Evolutionary conservation across 2,888 invertebrate genomes (phyloP).

Genomic region (Trichogramma dendrolimi): DNA sequence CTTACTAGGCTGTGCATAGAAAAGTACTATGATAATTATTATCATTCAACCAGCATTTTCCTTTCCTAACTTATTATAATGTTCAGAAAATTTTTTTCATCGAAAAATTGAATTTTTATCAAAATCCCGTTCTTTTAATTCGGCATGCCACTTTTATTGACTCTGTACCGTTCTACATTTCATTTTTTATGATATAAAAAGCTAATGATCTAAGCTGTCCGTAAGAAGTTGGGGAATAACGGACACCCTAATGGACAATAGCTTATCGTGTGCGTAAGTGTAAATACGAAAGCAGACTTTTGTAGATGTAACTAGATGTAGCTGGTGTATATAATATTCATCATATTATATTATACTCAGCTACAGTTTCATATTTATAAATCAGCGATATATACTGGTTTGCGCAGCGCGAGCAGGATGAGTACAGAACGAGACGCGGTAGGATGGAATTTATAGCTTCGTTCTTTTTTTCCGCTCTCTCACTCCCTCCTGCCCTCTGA

Average conservation of each 20-base stretch:
- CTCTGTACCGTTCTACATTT: too few relatives aligned
- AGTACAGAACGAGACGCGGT: slow-evolving; percentile 44
- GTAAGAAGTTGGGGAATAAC: background rate
- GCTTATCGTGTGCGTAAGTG: slow-evolving; percentile 14
- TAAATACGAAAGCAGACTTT: slow-evolving; percentile 42
- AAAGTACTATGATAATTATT: too few relatives aligned
- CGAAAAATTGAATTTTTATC: too few relatives aligned
- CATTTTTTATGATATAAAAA: too few relatives aligned
- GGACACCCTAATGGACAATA: background rate
- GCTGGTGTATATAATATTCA: too few relatives aligned
- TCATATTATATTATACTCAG: slow-evolving; percentile 48
- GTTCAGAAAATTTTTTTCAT: too few relatives aligned
- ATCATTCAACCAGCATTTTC: too few relatives aligned
- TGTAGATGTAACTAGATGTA: slow-evolving; percentile 35
- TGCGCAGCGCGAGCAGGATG: slow-evolving; percentile 38
- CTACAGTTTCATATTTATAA: slow-evolving; percentile 54
- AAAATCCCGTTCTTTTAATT: too few relatives aligned
- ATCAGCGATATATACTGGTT: slow-evolving; percentile 50
- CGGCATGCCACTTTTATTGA: too few relatives aligned
- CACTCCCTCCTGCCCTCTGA: slow-evolving; percentile 15
- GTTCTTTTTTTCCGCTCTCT: slow-evolving; percentile 42
- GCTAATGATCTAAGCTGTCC: background rate
- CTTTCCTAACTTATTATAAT: too few relatives aligned
- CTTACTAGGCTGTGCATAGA: too few relatives aligned
- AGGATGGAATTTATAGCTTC: slow-evolving; percentile 51